Evolutionary conservation across 1,140 invertebrate genomes (phyloP).

Genomic region (Anoplolepis gracilipes): DNA sequence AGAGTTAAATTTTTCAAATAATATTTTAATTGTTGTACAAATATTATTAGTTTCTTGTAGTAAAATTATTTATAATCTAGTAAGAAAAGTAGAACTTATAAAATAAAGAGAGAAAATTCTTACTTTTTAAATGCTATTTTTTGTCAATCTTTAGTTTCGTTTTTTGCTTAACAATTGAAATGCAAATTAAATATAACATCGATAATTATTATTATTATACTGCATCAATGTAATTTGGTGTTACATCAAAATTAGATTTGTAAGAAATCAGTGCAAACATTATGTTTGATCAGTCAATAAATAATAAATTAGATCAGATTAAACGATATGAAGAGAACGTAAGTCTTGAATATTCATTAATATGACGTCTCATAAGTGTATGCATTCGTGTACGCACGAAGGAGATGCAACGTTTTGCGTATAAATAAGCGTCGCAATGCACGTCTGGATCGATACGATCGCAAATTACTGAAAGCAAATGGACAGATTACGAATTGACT

Average conservation of each 20-base stretch:
- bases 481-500: constrained; percentile 70
- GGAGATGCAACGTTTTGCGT: constrained; percentile 62
- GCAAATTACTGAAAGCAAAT: constrained; percentile 74
- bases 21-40: too few species aligned
- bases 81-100: too few species aligned
- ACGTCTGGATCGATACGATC: constrained; percentile 67
- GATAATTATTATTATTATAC: background rate
- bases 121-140: too few species aligned
- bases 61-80: too few species aligned
- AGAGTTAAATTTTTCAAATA: too few species aligned
- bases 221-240: background rate
- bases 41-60: too few species aligned
- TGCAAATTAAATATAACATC: constrained; percentile 8
- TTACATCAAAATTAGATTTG: background rate
- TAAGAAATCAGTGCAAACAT: background rate
- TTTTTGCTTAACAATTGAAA: background rate
- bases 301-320: constrained; percentile 13
- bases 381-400: constrained; percentile 10
- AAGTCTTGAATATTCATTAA: constrained; percentile 2
- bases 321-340: background rate
- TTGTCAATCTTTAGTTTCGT: background rate
- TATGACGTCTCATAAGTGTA: background rate
- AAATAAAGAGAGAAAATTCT: too few species aligned
- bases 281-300: background rate
- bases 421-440: constrained; percentile 59